phyloP scores from a whole-genome alignment of 2,888 invertebrate genomes.

The Halictus quadricinctus region DNA sequence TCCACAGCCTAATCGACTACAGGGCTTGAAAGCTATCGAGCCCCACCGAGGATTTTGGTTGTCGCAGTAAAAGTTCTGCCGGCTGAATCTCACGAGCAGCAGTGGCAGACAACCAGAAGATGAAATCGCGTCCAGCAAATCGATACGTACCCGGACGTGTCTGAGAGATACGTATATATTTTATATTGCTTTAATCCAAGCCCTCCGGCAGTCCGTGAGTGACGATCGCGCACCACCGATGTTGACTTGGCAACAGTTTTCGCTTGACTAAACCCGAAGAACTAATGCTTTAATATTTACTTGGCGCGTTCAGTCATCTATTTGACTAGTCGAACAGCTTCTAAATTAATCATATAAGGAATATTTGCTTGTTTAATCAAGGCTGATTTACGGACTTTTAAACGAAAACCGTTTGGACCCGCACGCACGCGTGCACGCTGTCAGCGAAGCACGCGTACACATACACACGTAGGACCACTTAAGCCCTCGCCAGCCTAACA shows the following conservation, averaged over 20 bases:
- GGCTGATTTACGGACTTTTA: background rate
- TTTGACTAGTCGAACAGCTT: background rate
- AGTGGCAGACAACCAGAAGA: background rate
- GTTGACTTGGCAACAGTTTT: background rate
- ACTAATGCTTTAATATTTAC: background rate
- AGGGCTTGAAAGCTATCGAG: background rate
- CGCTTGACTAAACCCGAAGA: background rate
- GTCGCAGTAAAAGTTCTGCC: background rate
- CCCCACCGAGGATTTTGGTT: background rate
- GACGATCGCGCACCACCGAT: background rate
- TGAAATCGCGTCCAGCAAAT: background rate
- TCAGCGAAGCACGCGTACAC: background rate
- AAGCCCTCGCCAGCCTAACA: too few relatives aligned
- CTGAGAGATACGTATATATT: background rate
- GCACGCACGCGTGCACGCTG: background rate
- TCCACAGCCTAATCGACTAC: too few relatives aligned
- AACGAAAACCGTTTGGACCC: background rate
- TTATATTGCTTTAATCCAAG: background rate
- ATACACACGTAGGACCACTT: background rate
- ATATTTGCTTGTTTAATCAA: background rate
- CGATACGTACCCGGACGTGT: background rate
- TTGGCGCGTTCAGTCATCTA: background rate
- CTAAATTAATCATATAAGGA: background rate
- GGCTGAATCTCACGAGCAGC: background rate
- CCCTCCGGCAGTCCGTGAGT: background rate